These are phyloP conservation scores for Oscheius sp. DNA, from an alignment of 2,888 invertebrate species.

Conservation along the genomic window DNA sequence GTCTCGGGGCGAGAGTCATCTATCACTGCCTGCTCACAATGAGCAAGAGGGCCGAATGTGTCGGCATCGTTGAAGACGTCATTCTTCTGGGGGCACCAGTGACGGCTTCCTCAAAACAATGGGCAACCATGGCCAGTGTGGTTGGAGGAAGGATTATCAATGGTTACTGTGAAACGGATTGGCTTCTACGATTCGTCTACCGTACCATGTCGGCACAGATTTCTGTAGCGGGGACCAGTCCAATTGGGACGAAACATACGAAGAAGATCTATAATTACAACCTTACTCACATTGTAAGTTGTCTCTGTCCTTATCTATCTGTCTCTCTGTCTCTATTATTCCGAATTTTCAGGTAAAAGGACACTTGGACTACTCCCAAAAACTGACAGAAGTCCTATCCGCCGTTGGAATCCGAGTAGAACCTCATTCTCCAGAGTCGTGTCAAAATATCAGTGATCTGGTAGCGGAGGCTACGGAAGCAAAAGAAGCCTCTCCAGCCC, in stretches of 20 bases:
- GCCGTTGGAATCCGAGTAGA: conserved; percentile 65
- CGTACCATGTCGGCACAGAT: conserved; percentile 79
- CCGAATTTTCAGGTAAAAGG: conserved; percentile 64
- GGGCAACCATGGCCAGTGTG: conserved; percentile 76
- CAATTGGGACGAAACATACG: conserved; percentile 75
- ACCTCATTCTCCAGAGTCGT: conserved; percentile 46
- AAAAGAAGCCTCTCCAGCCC: neutral
- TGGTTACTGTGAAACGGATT: conserved; percentile 80
- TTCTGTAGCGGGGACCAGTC: conserved; percentile 79
- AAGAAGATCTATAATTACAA: conserved; percentile 79
- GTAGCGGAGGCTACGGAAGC: conserved; percentile 10
- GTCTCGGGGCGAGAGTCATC: conserved; percentile 81
- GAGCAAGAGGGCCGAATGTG: conserved; percentile 72
- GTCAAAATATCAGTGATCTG: conserved; percentile 5
- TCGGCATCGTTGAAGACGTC: conserved; percentile 80
- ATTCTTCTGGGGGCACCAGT: conserved; percentile 81
- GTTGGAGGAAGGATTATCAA: conserved; percentile 81
- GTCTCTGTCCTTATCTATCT: neutral
- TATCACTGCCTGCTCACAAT: conserved; percentile 80
- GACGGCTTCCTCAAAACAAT: conserved; percentile 77
- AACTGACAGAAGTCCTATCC: conserved; percentile 66
- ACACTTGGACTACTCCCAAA: conserved; percentile 71
- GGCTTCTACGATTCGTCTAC: conserved; percentile 80
- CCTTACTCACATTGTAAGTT: conserved; percentile 77
- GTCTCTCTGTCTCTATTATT: neutral